Evolutionary conservation across 1,140 invertebrate genomes (phyloP), one percentile per base, ranked within the genome.

Genomic region (Leptonema lineaticorne): DNA sequence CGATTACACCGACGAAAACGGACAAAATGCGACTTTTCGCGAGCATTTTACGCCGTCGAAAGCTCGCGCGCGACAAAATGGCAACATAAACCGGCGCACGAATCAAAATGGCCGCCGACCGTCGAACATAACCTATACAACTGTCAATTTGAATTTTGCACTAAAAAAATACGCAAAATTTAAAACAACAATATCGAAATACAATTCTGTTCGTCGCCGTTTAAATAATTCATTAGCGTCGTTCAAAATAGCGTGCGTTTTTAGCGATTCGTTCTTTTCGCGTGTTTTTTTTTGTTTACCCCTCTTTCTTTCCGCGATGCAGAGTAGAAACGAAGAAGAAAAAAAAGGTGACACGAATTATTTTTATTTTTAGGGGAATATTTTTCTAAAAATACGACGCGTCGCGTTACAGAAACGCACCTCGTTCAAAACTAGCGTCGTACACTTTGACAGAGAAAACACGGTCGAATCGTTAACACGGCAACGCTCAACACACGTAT

Each of bases 391-490:
- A 64, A 64, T 64, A 64, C 9, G 62, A 22, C 41, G 41, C 41
- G 59, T 37, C 28, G 24, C 37, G 59, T 50, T 50, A 64, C 45
- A 50, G 62, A 50, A 64, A 50, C 62, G 41, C 45, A 46, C 62
- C 62, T 24, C 62, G 62, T 64, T 64, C 41, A 50, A 64, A 64
- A 50, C 62, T 64, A 45, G 62, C 62, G 62, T 64, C 62, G 62
- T 64, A 45, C 62, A 64, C 62, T 64, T 64, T 64, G 62, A 64
- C 62, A 64, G 62, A 50, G 62, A 64, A n/a, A 64, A 64, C 62
- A 64, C 33, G 45, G 26, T 11, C 29, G 62, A 53, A 64, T 27
- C 45, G 26, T 28, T 50, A 29, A 30, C 41, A 50, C n/a, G 22
- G 20, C n/a, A n/a, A n/a, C n/a, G n/a, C n/a, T n/a, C n/a, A n/a